Evolutionary conservation across 2,797 vertebrate genomes (phyloP), one percentile per base, ranked within the genome.

Genomic region (Lacerta bilineata): DNA sequence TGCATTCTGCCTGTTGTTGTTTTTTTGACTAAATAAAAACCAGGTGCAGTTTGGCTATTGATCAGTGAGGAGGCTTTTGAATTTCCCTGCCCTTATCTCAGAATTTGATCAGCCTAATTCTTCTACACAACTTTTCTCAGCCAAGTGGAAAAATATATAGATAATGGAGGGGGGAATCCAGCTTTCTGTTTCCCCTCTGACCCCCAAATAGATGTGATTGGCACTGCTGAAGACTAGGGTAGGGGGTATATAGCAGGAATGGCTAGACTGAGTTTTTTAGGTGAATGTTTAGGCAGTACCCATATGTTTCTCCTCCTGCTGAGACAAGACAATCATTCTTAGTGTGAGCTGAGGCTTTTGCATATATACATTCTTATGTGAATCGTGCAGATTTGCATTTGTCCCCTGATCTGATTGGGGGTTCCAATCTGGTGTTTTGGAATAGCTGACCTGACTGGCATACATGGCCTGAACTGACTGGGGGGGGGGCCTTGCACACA

Each of bases 41-140:
- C 71, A 3, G 20, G 82, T 64, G 59, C 55, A 79, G 29, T 84
- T 46, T 33, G 2, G 39, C 68, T 64, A 81, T 91, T 85, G 87
- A 88, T 74, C 74, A 79, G 8, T 76, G 61, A 78, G 50, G 83
- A 93, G 39, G 1, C 41, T 83, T 88, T 78, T 55, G 69, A 6
- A 83, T 66, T 82, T 7, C n/a, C 71, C 69, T 55, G 1, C 8
- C 0, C 87, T 87, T 76, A 86, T 3, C 0, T 33, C 80, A 90
- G 4, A 18, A 80, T 89, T 7, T 90, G 89, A 82, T 2, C 89
- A 88, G 89, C 9, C 86, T 87, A 94, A 43, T 82, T 94, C 77
- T 20, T 64, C n/a, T 83, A 33, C 11, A 87, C 89, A 93, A n/a
- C 87, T 94, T 75, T 13, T 50, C 25, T 76, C 41, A 46, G 18